Evolutionary conservation across 2,888 invertebrate genomes (phyloP).

Genomic region (Zaprionus lineosus): DNA sequence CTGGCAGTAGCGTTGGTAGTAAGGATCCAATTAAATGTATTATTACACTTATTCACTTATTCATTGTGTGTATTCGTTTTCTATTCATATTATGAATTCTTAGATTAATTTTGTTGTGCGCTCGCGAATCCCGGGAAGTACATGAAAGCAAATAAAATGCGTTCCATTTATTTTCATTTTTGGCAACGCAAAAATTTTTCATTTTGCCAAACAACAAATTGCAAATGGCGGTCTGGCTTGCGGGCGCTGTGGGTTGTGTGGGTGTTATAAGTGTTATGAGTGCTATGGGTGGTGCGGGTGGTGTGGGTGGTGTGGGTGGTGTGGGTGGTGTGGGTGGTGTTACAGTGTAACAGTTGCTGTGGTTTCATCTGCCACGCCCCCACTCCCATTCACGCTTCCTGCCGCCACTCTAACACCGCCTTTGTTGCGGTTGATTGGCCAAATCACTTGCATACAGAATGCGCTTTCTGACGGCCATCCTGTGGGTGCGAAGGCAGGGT

Average conservation of each 20-base stretch:
- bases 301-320: slow-evolving; percentile 5
- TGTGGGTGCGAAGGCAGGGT: neutral
- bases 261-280: no score
- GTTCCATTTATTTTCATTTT: slow-evolving; percentile 67
- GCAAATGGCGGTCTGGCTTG: slow-evolving; percentile 44
- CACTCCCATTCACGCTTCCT: slow-evolving; percentile 1
- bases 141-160: slow-evolving; percentile 30
- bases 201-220: slow-evolving; percentile 47
- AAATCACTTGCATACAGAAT: slow-evolving; percentile 66
- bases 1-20: no score
- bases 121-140: neutral
- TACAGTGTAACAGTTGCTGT: slow-evolving; percentile 2
- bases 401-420: slow-evolving; percentile 14
- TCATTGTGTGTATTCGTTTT: no score
- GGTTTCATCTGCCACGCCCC: slow-evolving; percentile 1
- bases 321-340: no score
- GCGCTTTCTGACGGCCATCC: slow-evolving; percentile 44
- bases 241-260: no score
- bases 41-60: no score
- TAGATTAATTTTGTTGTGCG: neutral
- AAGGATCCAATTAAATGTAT: no score
- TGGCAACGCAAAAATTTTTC: slow-evolving; percentile 41
- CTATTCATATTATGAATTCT: no score
- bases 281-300: no score
- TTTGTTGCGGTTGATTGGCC: slow-evolving; percentile 68